These are phyloP conservation scores for Drosophila acutilabella DNA, from an alignment of 2,888 invertebrate species.

Conservation along the genomic window DNA sequence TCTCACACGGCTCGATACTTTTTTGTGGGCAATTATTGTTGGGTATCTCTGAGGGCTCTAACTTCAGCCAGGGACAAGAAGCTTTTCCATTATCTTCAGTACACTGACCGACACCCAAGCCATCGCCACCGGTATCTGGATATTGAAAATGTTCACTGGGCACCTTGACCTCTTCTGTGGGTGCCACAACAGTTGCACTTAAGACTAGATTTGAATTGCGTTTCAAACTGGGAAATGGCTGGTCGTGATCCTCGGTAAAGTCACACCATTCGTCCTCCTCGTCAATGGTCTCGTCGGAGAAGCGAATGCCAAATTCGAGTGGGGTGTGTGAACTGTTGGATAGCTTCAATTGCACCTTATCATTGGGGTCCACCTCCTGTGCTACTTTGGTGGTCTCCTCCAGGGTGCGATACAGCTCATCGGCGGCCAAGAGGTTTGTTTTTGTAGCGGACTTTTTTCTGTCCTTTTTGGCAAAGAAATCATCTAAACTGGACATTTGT, in stretches of 20 bases:
- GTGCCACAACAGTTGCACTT: not conserved
- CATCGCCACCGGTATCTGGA: conserved; percentile 61
- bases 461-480: conserved; percentile 75
- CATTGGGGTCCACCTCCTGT: conserved; percentile 22
- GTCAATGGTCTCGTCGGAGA: conserved; percentile 29
- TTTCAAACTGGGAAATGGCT: conserved; percentile 30
- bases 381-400: conserved; percentile 51
- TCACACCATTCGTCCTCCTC: conserved; percentile 65
- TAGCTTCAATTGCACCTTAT: conserved; percentile 20
- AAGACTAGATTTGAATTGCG: conserved; percentile 33
- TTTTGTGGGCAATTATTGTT: not conserved
- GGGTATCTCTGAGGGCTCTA: conserved; percentile 14
- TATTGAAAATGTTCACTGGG: conserved; percentile 17
- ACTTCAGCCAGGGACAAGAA: conserved; percentile 57
- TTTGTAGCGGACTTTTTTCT: conserved; percentile 55
- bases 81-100: conserved; percentile 15
- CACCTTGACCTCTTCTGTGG: conserved; percentile 12
- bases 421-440: conserved; percentile 59
- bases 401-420: conserved; percentile 65
- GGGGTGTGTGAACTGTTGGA: conserved; percentile 9
- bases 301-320: conserved; percentile 41
- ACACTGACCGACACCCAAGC: conserved; percentile 48
- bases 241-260: conserved; percentile 60
- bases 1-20: not conserved
- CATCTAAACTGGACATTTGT: conserved; percentile 64